Evolutionary conservation across 2,888 invertebrate genomes (phyloP).

Genomic region (Ophion slaviceki): DNA sequence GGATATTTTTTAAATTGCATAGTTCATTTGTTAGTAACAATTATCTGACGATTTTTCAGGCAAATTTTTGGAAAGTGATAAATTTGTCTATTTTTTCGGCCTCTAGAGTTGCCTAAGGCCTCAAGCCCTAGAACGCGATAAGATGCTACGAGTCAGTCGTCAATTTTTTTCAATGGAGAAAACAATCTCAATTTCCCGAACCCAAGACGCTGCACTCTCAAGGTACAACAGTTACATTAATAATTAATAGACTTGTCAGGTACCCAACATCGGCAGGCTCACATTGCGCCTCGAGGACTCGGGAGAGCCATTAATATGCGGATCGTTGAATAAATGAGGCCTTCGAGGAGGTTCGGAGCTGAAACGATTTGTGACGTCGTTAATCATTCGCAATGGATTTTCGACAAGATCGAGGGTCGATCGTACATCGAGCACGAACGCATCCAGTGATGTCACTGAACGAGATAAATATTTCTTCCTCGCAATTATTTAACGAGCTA

Average conservation of each 20-base stretch:
- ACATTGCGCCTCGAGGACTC: constrained; percentile 37
- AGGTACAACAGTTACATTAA: neutral
- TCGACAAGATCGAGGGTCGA: constrained; percentile 2
- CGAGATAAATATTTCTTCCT: neutral
- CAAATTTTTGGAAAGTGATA: too few species aligned
- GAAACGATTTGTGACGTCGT: constrained; percentile 66
- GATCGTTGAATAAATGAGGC: constrained; percentile 66
- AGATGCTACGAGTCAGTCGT: too few species aligned
- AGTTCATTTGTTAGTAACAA: too few species aligned
- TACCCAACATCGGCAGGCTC: constrained; percentile 6
- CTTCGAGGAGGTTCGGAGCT: constrained; percentile 18
- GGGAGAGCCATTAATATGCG: constrained; percentile 42
- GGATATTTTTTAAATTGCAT: too few species aligned
- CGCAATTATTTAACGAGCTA: neutral
- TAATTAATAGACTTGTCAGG: neutral
- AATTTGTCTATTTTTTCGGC: too few species aligned
- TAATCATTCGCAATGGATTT: constrained; percentile 66
- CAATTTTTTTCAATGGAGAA: too few species aligned
- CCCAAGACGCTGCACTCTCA: too few species aligned
- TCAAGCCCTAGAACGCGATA: too few species aligned
- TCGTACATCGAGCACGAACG: neutral
- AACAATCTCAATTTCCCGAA: too few species aligned
- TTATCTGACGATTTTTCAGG: too few species aligned
- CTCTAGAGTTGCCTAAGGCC: too few species aligned
- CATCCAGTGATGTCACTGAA: neutral